These are phyloP conservation scores for Ephydatia muelleri DNA, from an alignment of 37 sponge, comb jelly and placozoan genomes.

Conservation along the genomic window DNA sequence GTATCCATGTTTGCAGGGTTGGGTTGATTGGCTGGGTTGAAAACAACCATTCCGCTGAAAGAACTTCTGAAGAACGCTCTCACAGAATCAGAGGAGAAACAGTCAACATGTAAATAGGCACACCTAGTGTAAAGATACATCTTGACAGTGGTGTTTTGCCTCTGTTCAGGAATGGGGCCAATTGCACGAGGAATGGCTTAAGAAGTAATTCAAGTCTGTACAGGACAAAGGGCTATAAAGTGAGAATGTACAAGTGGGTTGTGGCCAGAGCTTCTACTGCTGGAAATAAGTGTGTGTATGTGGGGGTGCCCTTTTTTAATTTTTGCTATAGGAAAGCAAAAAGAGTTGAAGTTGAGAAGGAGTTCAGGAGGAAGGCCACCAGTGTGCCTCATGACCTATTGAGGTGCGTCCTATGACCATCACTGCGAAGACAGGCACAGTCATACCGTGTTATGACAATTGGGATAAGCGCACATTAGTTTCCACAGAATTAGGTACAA, in stretches of 20 bases:
- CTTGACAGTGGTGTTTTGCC: not conserved
- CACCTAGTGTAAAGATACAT: not conserved
- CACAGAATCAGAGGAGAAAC: slow-evolving; percentile 52
- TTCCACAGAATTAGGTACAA: no score
- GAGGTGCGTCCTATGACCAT: slow-evolving; percentile 29
- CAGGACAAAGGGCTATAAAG: slow-evolving; percentile 11
- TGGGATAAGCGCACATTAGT: no score
- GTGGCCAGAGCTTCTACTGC: not conserved
- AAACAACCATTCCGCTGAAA: slow-evolving; percentile 90
- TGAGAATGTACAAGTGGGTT: slow-evolving; percentile 86
- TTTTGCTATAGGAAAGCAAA: slow-evolving; percentile 69
- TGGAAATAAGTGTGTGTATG: not conserved
- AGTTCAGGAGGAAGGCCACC: slow-evolving; percentile 63
- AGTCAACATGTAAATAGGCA: slow-evolving; percentile 11
- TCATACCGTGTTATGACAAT: no score
- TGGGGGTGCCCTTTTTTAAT: not conserved
- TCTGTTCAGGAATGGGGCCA: slow-evolving; percentile 21
- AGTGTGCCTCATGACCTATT: slow-evolving; percentile 80
- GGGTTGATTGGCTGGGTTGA: slow-evolving; percentile 95
- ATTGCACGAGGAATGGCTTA: slow-evolving; percentile 52
- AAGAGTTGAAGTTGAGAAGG: slow-evolving; percentile 66
- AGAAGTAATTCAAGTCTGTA: slow-evolving; percentile 33
- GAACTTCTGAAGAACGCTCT: slow-evolving; percentile 75
- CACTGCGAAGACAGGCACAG: no score
- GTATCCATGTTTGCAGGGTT: slow-evolving; percentile 67